A percentile compares a stretch with the other conserved stretches of the same genome.
Conservation (phyloP, 2,113 vertebrate species). For the Dromiciops gliroides region DNA sequence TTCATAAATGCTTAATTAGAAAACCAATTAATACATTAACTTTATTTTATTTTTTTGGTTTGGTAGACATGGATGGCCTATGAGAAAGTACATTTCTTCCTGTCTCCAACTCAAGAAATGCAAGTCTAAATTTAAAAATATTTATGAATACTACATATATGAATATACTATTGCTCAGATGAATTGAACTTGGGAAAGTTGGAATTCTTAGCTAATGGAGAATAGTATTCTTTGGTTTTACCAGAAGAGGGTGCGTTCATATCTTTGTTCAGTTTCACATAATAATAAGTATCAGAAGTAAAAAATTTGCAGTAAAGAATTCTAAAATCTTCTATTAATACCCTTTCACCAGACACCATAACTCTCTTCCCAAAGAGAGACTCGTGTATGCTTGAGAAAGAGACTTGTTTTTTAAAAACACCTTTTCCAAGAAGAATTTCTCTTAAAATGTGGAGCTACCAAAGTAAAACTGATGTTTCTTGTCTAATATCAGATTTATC, state of each 20-base stretch:
- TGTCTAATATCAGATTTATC: conserved; percentile 31
- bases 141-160: conserved; percentile 42
- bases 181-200: conserved; percentile 30
- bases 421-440: conserved; percentile 37
- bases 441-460: conserved; percentile 12
- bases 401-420: not conserved
- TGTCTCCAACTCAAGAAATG: not conserved
- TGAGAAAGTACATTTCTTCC: conserved; percentile 21
- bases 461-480: not conserved
- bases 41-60: conserved; percentile 50
- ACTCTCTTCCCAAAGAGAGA: not conserved
- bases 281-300: not conserved
- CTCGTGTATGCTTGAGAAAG: not conserved
- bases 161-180: not conserved
- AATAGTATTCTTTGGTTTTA: conserved; percentile 39
- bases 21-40: not conserved
- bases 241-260: conserved; percentile 61
- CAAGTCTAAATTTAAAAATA: conserved; percentile 36
- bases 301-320: conserved; percentile 14
- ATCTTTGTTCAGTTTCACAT: conserved; percentile 8
- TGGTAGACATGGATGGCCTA: conserved; percentile 39
- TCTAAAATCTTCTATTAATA: conserved; percentile 15
- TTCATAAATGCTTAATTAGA: conserved; percentile 48
- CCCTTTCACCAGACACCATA: conserved; percentile 7
- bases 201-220: not conserved